These are phyloP conservation scores for Trichopoda pennipes DNA, from an alignment of 2,888 invertebrate genomes.

Conservation along the genomic window DNA sequence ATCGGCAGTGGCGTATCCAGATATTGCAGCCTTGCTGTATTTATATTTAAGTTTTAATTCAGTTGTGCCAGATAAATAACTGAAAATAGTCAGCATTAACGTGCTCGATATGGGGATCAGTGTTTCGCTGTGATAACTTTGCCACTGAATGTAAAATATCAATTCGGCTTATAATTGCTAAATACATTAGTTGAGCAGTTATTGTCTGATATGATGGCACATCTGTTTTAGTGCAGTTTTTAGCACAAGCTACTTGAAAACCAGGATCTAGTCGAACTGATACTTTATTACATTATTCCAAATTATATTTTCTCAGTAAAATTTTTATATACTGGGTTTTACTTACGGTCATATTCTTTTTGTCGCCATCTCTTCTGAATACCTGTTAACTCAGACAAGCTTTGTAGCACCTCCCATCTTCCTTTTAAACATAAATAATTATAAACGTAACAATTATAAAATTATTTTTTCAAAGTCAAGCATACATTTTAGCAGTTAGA, in stretches of 20 bases:
- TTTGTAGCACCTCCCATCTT: too few species aligned
- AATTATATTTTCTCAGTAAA: conserved; percentile 2
- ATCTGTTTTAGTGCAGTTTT: conserved; percentile 10
- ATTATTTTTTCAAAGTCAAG: too few species aligned
- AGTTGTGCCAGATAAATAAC: conserved; percentile 8
- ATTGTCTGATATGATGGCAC: neutral
- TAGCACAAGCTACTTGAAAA: conserved; percentile 13
- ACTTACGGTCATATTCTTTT: conserved; percentile 5
- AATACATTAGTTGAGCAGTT: conserved; percentile 29
- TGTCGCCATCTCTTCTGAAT: neutral
- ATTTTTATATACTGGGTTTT: neutral
- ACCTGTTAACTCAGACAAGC: too few species aligned
- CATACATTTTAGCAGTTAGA: too few species aligned
- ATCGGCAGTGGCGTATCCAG: conserved; percentile 32
- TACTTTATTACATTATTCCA: conserved; percentile 20
- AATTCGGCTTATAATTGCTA: conserved; percentile 10
- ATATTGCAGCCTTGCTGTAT: neutral
- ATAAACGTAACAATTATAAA: too few species aligned
- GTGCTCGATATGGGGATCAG: conserved; percentile 30
- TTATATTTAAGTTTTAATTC: conserved; percentile 18
- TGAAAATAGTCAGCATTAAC: conserved; percentile 3
- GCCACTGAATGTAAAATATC: conserved; percentile 42
- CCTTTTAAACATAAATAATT: too few species aligned
- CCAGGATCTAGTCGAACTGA: conserved; percentile 28
- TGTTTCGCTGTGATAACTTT: conserved; percentile 28